These are phyloP conservation scores for Coendou prehensilis DNA, from an alignment of 2,797 vertebrate species.

Conservation along the genomic window DNA sequence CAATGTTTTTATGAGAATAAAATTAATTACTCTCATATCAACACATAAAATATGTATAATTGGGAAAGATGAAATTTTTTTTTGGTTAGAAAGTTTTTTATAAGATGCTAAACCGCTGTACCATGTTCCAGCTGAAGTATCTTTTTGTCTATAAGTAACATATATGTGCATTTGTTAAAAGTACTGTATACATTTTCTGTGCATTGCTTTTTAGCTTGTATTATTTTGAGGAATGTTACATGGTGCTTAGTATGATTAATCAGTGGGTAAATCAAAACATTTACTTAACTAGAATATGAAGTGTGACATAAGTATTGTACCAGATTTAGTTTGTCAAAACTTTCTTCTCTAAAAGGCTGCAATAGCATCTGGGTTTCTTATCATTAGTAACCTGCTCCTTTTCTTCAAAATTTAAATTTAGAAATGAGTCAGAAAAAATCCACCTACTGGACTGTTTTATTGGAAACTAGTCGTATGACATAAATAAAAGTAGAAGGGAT, in stretches of 20 bases:
- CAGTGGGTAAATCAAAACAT: not conserved
- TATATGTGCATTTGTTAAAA: not conserved
- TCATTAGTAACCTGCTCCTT: not conserved
- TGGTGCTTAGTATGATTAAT: not conserved
- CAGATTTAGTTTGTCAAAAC: not conserved
- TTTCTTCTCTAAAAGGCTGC: not conserved
- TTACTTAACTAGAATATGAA: conserved; percentile 24
- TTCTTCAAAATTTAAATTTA: not conserved
- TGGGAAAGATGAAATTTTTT: not conserved
- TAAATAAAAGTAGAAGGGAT: not conserved
- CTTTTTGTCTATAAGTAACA: not conserved
- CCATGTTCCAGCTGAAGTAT: not conserved
- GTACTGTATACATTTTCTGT: not conserved
- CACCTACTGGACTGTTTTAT: not conserved
- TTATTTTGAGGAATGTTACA: not conserved
- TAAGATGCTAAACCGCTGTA: not conserved
- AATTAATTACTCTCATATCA: not conserved
- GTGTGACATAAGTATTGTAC: not conserved
- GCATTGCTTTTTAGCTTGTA: not conserved
- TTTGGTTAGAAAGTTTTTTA: conserved; percentile 3
- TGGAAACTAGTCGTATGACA: not conserved
- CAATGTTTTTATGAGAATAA: not conserved
- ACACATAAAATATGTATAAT: not conserved
- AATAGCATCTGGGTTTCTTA: not conserved
- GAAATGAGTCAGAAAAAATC: not conserved